These are phyloP conservation scores for Heliconius congener DNA, from an alignment of 1,140 invertebrate species.

Conservation along the genomic window DNA sequence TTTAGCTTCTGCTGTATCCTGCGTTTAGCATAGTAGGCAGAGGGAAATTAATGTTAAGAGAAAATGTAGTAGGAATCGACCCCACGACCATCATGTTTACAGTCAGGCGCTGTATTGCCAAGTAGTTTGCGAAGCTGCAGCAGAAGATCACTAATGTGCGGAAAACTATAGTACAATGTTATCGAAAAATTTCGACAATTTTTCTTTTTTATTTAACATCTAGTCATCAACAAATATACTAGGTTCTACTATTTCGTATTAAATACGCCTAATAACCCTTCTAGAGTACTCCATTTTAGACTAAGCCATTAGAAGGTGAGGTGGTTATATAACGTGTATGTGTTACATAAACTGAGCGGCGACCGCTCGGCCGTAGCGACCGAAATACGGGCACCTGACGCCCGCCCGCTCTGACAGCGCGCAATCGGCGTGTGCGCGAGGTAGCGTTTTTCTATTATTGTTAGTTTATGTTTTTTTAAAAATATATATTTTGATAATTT, in stretches of 20 bases:
- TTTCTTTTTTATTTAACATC: too few relatives aligned
- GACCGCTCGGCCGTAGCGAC: conserved; percentile 66
- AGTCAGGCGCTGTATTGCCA: too few relatives aligned
- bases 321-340: conserved; percentile 55
- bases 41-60: too few relatives aligned
- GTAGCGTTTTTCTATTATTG: neutral
- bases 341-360: conserved; percentile 71
- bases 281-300: conserved; percentile 23
- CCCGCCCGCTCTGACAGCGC: conserved; percentile 50
- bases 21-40: too few relatives aligned
- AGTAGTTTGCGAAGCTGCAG: too few relatives aligned
- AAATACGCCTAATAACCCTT: conserved; percentile 18
- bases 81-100: neutral
- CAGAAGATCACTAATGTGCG: too few relatives aligned
- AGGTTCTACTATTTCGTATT: neutral
- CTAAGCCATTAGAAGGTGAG: conserved; percentile 45
- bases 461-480: too few relatives aligned
- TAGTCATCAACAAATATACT: too few relatives aligned
- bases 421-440: neutral
- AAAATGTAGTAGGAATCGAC: neutral
- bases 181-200: too few relatives aligned
- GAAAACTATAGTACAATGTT: too few relatives aligned
- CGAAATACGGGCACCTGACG: conserved; percentile 78
- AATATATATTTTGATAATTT: too few relatives aligned
- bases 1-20: too few relatives aligned